Evolutionary conservation across 2,113 vertebrate species (phyloP).

Genomic region (Pelvicachromis taeniatus): DNA sequence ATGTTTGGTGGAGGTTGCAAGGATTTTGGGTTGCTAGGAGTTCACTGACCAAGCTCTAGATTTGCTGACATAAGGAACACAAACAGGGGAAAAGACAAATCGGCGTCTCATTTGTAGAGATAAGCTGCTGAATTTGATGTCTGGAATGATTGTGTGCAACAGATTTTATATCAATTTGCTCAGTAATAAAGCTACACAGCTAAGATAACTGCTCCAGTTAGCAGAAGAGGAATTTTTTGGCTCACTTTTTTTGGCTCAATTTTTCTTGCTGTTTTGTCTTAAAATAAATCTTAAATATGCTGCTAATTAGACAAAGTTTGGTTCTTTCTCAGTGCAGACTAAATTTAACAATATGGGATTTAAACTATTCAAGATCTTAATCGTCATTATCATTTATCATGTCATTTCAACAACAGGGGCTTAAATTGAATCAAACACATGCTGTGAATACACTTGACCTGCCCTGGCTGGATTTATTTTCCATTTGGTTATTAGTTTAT

Average conservation of each 20-base stretch:
- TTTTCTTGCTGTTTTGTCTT: neutral
- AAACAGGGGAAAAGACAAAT: neutral
- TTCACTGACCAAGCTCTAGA: neutral
- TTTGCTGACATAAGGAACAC: neutral
- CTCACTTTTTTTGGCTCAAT: neutral
- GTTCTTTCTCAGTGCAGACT: neutral
- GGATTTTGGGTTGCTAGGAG: neutral
- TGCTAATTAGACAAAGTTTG: neutral
- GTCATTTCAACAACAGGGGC: neutral
- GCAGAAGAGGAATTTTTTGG: neutral
- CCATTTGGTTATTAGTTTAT: neutral
- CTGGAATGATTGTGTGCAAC: neutral
- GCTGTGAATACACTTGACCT: neutral
- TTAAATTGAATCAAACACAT: neutral
- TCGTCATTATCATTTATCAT: neutral
- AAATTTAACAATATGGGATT: neutral
- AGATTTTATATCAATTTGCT: neutral
- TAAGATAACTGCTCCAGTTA: neutral
- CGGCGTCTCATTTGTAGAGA: neutral
- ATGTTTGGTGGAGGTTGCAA: neutral
- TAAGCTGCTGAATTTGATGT: neutral
- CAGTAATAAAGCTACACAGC: neutral
- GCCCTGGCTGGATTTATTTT: neutral
- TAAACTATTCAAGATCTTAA: neutral
- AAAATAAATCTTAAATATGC: neutral